phyloP scores from a whole-genome alignment of 2,797 vertebrate species.

The Streptopelia turtur region DNA sequence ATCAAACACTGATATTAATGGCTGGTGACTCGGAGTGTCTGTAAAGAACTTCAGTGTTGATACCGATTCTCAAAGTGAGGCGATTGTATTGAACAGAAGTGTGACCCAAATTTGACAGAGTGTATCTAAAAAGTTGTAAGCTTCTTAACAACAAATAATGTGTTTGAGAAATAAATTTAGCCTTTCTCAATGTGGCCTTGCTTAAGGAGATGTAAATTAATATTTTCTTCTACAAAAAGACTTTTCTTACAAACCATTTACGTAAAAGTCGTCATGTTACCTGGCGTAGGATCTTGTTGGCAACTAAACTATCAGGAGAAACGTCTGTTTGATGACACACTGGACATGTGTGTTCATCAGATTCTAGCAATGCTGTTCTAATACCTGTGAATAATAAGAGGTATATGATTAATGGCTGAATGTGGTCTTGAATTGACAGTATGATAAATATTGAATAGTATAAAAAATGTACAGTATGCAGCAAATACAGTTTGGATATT shows the following conservation, averaged over 20 bases:
- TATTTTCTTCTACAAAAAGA: neutral
- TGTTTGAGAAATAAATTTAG: neutral
- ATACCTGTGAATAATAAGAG: constrained; percentile 80
- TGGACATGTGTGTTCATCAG: constrained; percentile 90
- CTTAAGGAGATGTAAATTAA: neutral
- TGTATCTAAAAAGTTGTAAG: neutral
- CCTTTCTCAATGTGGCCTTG: neutral
- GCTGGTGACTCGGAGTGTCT: neutral
- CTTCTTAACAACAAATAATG: neutral
- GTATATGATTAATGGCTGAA: neutral
- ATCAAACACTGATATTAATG: neutral
- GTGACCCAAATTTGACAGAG: neutral
- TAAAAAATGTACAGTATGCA: neutral
- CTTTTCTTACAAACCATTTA: neutral
- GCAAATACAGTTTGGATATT: no score
- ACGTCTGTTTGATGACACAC: constrained; percentile 88
- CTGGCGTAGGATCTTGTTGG: constrained; percentile 94
- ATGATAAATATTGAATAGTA: neutral
- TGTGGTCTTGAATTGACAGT: neutral
- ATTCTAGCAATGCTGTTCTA: constrained; percentile 88
- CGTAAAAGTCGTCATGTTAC: constrained; percentile 66
- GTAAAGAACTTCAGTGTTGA: neutral
- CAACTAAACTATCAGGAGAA: constrained; percentile 91
- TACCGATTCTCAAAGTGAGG: neutral
- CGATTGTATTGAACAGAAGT: neutral